Percentiles rank a stretch among this genome's conserved stretches.
Evolutionary conservation across 2,888 invertebrate species (phyloP).

Genomic region (Andrena fulva): DNA sequence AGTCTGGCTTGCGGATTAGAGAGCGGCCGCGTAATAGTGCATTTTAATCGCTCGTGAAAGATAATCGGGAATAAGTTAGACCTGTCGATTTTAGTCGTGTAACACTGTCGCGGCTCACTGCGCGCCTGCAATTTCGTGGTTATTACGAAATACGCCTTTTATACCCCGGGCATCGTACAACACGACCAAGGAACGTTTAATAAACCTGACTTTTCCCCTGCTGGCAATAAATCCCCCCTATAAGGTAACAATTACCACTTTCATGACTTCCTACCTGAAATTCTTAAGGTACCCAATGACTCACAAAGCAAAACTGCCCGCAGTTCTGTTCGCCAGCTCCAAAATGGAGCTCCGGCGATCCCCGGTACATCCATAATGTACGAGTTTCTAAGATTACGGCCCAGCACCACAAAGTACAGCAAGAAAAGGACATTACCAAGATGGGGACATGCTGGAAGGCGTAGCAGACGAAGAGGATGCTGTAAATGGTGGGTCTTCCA

Average conservation of each 20-base stretch:
- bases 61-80: slow-evolving; percentile 46
- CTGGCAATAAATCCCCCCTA: slow-evolving; percentile 32
- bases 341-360: neutral
- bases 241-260: slow-evolving; percentile 31
- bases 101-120: slow-evolving; percentile 63
- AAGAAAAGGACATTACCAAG: slow-evolving; percentile 83
- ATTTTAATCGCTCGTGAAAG: slow-evolving; percentile 29
- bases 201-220: slow-evolving; percentile 29
- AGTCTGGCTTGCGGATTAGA: slow-evolving; percentile 8
- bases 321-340: too few species aligned
- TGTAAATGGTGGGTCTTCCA: slow-evolving; percentile 85
- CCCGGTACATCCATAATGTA: too few species aligned
- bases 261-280: too few species aligned
- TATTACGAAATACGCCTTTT: slow-evolving; percentile 65
- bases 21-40: slow-evolving; percentile 3
- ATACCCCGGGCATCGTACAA: slow-evolving; percentile 5
- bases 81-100: slow-evolving; percentile 45
- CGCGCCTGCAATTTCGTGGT: slow-evolving; percentile 59
- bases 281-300: too few species aligned
- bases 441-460: slow-evolving; percentile 87
- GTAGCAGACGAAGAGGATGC: slow-evolving; percentile 87
- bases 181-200: slow-evolving; percentile 22
- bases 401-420: neutral
- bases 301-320: too few species aligned
- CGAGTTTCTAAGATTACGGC: neutral